These are phyloP conservation scores for Synodontis membranacea DNA, from an alignment of 2,113 vertebrate genomes.

Conservation along the genomic window DNA sequence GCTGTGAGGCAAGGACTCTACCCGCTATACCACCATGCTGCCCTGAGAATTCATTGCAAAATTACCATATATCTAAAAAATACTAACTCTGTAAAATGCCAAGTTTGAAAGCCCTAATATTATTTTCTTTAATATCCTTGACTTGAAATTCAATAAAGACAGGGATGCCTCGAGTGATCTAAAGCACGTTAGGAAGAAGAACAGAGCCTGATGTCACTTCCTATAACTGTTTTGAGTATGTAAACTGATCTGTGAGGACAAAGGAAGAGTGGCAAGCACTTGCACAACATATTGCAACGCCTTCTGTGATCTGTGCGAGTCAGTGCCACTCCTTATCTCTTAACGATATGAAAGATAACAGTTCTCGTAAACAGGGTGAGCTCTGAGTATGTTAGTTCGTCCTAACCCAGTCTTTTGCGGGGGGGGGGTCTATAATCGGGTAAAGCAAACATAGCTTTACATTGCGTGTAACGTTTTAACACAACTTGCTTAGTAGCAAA, in stretches of 20 bases:
- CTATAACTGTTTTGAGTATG: slow-evolving; percentile 2
- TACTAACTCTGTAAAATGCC: not conserved
- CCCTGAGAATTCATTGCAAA: not conserved
- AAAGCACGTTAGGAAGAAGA: not conserved
- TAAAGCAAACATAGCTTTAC: not conserved
- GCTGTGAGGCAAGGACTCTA: not conserved
- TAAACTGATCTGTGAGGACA: slow-evolving; percentile 43
- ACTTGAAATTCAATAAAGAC: not conserved
- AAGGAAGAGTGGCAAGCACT: slow-evolving; percentile 53
- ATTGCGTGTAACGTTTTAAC: not conserved
- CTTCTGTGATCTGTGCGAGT: slow-evolving; percentile 53
- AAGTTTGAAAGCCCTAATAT: not conserved
- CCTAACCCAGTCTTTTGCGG: not conserved
- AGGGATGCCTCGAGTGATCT: not conserved
- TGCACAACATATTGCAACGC: slow-evolving; percentile 67
- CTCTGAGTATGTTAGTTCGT: slow-evolving; percentile 42
- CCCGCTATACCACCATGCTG: not conserved
- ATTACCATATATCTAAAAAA: not conserved
- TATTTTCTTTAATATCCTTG: not conserved
- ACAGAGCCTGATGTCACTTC: not conserved
- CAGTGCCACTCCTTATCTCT: slow-evolving; percentile 43
- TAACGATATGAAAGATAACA: not conserved
- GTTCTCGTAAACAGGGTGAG: not conserved
- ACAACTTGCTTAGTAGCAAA: not conserved
- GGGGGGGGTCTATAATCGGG: not conserved